Evolutionary conservation across 2,888 invertebrate genomes (phyloP).

Genomic region (Dolomedes plantarius): DNA sequence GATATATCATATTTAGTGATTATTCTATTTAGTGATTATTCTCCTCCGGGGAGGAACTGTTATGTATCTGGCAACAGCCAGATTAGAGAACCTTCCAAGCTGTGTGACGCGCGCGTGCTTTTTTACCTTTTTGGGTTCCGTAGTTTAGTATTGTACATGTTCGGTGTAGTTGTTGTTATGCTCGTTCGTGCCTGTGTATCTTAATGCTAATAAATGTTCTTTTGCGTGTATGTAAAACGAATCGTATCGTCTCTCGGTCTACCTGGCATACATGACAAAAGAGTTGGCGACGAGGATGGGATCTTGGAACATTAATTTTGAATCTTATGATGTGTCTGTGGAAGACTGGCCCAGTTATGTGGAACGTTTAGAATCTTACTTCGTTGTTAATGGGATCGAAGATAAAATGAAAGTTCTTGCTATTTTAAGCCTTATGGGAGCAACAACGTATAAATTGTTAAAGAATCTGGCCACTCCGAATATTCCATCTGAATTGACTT

Average conservation of each 20-base stretch:
- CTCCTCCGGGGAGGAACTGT: slow-evolving; percentile 18
- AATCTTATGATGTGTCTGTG: slow-evolving; percentile 45
- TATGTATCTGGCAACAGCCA: slow-evolving; percentile 53
- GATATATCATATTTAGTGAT: too few species aligned
- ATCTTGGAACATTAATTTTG: slow-evolving; percentile 46
- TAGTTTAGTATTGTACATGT: too few species aligned
- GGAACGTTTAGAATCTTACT: slow-evolving; percentile 48
- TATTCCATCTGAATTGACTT: slow-evolving; percentile 45
- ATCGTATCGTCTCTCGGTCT: slow-evolving; percentile 51
- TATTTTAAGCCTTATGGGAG: slow-evolving; percentile 44
- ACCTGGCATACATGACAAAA: slow-evolving; percentile 49
- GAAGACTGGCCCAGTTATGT: slow-evolving; percentile 48
- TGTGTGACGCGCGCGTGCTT: slow-evolving; percentile 33
- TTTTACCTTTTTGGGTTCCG: too few species aligned
- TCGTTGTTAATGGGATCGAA: slow-evolving; percentile 44
- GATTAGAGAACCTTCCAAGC: slow-evolving; percentile 40
- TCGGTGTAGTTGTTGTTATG: slow-evolving; percentile 44
- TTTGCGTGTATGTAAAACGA: slow-evolving; percentile 51
- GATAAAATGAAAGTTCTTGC: slow-evolving; percentile 46
- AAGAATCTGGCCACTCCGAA: slow-evolving; percentile 49
- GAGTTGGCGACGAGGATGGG: slow-evolving; percentile 39
- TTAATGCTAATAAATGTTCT: slow-evolving; percentile 45
- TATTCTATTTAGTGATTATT: too few species aligned
- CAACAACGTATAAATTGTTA: slow-evolving; percentile 43
- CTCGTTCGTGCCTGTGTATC: slow-evolving; percentile 45